Evolutionary conservation across 2,888 invertebrate species (phyloP).

Genomic region (Aethes cnicana): DNA sequence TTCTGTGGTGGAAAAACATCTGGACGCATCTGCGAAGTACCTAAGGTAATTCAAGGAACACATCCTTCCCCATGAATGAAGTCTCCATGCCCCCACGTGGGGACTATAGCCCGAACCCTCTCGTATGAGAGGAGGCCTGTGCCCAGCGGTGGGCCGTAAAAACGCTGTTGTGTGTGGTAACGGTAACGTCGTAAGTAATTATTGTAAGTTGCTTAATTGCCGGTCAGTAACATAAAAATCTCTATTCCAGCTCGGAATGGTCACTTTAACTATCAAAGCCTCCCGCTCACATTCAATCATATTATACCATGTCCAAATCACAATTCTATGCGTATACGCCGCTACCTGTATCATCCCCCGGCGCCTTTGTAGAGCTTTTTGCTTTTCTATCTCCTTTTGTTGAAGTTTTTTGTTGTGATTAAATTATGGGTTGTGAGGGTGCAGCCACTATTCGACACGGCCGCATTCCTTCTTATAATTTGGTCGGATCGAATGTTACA

Average conservation of each 20-base stretch:
- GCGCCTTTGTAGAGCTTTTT: conserved; percentile 62
- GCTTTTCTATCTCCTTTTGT: conserved; percentile 57
- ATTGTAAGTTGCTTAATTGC: conserved; percentile 21
- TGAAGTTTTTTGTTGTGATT: conserved; percentile 64
- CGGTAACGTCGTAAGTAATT: too few relatives aligned
- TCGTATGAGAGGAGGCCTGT: too few relatives aligned
- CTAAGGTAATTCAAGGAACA: too few relatives aligned
- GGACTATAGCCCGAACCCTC: too few relatives aligned
- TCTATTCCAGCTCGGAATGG: conserved; percentile 9
- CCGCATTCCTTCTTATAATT: conserved; percentile 76
- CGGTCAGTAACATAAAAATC: conserved; percentile 24
- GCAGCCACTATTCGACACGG: conserved; percentile 71
- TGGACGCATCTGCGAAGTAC: too few relatives aligned
- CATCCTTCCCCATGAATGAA: too few relatives aligned
- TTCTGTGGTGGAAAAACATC: too few relatives aligned
- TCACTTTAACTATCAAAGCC: conserved; percentile 25
- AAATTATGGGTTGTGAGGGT: conserved; percentile 74
- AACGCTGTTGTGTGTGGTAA: too few relatives aligned
- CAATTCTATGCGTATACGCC: conserved; percentile 43
- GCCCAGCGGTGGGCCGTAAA: too few relatives aligned
- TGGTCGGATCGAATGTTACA: conserved; percentile 56
- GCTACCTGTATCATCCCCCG: conserved; percentile 78
- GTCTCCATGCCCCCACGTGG: too few relatives aligned
- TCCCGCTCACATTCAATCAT: conserved; percentile 12
- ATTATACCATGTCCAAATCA: conserved; percentile 40